phyloP scores from a whole-genome alignment of 2,888 invertebrate species.

The Melipona bicolor region DNA sequence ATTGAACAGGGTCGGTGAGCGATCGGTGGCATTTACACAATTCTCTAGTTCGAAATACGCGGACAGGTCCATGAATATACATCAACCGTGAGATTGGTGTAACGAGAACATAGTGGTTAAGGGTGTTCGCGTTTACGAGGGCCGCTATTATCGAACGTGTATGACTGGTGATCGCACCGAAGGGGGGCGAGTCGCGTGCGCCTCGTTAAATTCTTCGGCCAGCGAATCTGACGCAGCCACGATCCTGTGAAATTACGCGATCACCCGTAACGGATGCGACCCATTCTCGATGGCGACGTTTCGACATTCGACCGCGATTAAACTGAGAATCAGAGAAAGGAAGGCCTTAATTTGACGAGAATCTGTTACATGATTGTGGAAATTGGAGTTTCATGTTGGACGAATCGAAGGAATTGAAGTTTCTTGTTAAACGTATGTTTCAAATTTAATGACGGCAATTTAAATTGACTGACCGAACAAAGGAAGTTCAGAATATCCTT shows the following conservation, averaged over 20 bases:
- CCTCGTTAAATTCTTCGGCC: slow-evolving; percentile 82
- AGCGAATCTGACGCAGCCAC: slow-evolving; percentile 66
- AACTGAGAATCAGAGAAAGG: slow-evolving; percentile 8
- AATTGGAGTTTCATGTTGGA: slow-evolving; percentile 34
- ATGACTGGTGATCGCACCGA: slow-evolving; percentile 52
- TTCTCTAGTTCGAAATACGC: neutral
- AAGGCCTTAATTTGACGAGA: slow-evolving; percentile 7
- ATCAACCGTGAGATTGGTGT: slow-evolving; percentile 40
- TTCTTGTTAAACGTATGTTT: neutral
- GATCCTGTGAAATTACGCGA: slow-evolving; percentile 81
- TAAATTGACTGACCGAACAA: slow-evolving; percentile 25
- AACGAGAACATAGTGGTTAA: slow-evolving; percentile 55
- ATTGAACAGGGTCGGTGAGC: neutral
- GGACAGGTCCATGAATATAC: slow-evolving; percentile 20
- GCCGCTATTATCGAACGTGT: slow-evolving; percentile 64
- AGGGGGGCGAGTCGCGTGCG: slow-evolving; percentile 76
- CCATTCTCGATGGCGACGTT: slow-evolving; percentile 37
- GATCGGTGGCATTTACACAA: neutral
- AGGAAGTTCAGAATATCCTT: slow-evolving; percentile 68
- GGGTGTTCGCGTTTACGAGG: slow-evolving; percentile 47
- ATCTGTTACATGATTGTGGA: slow-evolving; percentile 21
- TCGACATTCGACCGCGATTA: slow-evolving; percentile 8
- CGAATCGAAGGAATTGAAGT: slow-evolving; percentile 31
- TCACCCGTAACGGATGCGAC: slow-evolving; percentile 74
- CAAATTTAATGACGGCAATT: neutral